Base-by-base conservation (phyloP, 35 echinoderm and acorn worm species). In the Lytechinus pictus region DNA sequence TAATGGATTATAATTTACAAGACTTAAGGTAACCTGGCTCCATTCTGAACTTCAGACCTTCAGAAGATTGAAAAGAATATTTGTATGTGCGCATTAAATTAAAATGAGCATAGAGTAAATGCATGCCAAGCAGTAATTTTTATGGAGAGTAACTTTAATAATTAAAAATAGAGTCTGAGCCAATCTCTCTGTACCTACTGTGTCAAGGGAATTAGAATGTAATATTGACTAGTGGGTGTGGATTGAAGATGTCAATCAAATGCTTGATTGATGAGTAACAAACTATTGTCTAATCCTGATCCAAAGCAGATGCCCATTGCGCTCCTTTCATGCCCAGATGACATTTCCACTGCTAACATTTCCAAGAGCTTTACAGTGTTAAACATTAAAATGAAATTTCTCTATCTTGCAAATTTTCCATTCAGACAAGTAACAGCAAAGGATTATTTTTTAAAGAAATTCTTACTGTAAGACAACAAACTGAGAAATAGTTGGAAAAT, bases 251-350 rank as follows among this genome's bases (percentile, higher is more conserved):
- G 66, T 79, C 66, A 79, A 79, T 79, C 66, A 79, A 24, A 24
- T 79, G 21, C 21, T 79, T n/a, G 66, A 79, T 79, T 79, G 66
- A 79, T 79, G 66, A 79, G 66, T 79, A 79, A 79, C 66, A 24
- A 58, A 79, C 66, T 79, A 79, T 79, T 79, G 66, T 79, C 66
- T 79, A 79, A 79, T 79, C 66, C 66, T 79, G 66, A 79, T n/a
- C 66, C 66, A 79, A 24, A 79, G n/a, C 19, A 14, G 66, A 79
- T 79, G 66, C 33, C 33, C 33, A 44, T 44, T 44, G 33, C 66
- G 21, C 21, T 79, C 16, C 66, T 79, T 58, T 79, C 66, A 16
- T 79, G 66, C 21, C 66, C 66, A 79, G 66, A 14, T 14, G n/a
- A 5, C 66, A n/a, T 79, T 79, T 24, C 14, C 66, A 79, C 66